phyloP scores from a whole-genome alignment of 2,888 invertebrate genomes.

The Xiphydria camelus region DNA sequence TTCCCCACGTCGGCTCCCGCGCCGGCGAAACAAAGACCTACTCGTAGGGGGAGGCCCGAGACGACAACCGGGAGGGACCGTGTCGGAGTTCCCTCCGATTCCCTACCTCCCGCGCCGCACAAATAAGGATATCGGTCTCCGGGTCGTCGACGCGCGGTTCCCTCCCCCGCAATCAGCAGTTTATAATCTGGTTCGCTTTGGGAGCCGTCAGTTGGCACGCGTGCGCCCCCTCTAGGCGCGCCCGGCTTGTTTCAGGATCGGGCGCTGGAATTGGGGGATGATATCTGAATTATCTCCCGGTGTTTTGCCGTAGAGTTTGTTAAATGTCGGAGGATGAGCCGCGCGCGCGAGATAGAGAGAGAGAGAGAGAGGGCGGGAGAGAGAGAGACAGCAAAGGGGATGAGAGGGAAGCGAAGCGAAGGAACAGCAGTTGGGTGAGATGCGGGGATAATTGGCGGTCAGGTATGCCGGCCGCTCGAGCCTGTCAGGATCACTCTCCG shows the following conservation, averaged over 20 bases:
- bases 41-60: not conserved
- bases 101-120: too few species aligned
- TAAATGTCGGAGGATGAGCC: constrained; percentile 4
- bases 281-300: constrained; percentile 48
- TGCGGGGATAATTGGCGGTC: constrained; percentile 49
- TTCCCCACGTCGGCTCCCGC: too few species aligned
- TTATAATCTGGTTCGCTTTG: constrained; percentile 37
- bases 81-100: too few species aligned
- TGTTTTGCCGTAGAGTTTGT: constrained; percentile 20
- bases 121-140: too few species aligned
- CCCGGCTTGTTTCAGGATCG: constrained; percentile 25
- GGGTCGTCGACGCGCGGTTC: too few species aligned
- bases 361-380: constrained; percentile 1
- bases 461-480: constrained; percentile 35
- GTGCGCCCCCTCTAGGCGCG: constrained; percentile 38
- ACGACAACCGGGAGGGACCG: not conserved
- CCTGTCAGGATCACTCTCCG: constrained; percentile 8
- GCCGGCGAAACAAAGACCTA: not conserved
- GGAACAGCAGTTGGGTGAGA: constrained; percentile 44
- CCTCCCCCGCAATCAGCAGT: constrained; percentile 28
- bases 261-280: constrained; percentile 39
- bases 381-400: constrained; percentile 7
- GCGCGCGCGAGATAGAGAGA: not conserved
- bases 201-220: constrained; percentile 52
- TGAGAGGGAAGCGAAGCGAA: constrained; percentile 11